Percentiles rank a stretch among this genome's conserved stretches.
Conservation (phyloP, 1,140 invertebrate species). For the Drosophila sproati region DNA sequence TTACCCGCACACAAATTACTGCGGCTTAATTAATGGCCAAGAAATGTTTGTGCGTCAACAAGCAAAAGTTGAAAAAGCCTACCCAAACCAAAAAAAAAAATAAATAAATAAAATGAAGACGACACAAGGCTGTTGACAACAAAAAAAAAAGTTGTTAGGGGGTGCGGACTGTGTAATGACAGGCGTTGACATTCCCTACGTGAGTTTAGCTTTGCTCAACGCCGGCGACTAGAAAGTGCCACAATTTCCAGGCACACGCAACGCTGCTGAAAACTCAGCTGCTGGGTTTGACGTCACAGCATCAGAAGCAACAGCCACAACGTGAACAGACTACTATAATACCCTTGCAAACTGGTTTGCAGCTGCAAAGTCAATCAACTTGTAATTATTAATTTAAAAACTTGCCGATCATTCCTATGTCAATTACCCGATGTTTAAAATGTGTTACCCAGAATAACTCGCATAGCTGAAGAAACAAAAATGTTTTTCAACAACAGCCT, state of each 20-base stretch:
- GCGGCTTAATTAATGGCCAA: slow-evolving; percentile 77
- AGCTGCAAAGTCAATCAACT: slow-evolving; percentile 2
- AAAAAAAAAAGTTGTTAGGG: slow-evolving; percentile 45
- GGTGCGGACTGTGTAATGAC: slow-evolving; percentile 25
- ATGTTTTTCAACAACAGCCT: neutral
- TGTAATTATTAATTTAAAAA: neutral
- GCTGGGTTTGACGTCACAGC: slow-evolving; percentile 69
- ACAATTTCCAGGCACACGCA: slow-evolving; percentile 60
- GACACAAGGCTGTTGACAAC: slow-evolving; percentile 73
- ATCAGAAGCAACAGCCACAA: slow-evolving; percentile 3
- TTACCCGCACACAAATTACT: slow-evolving; percentile 62
- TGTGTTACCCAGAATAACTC: too few species aligned
- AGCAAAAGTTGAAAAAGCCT: slow-evolving; percentile 64
- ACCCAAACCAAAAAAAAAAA: neutral
- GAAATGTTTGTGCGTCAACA: slow-evolving; percentile 64
- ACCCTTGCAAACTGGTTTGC: neutral
- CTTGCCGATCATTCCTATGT: neutral
- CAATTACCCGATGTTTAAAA: too few species aligned
- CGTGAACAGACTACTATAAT: slow-evolving; percentile 9
- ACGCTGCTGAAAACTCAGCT: slow-evolving; percentile 12
- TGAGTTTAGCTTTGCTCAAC: slow-evolving; percentile 36
- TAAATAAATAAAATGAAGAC: slow-evolving; percentile 34
- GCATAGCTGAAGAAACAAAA: too few species aligned
- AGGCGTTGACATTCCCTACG: slow-evolving; percentile 55
- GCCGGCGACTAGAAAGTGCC: slow-evolving; percentile 36